Percentiles rank a stretch among this genome's conserved stretches.
Conservation (phyloP, 2,113 vertebrate species). For the Syrrhaptes paradoxus region DNA sequence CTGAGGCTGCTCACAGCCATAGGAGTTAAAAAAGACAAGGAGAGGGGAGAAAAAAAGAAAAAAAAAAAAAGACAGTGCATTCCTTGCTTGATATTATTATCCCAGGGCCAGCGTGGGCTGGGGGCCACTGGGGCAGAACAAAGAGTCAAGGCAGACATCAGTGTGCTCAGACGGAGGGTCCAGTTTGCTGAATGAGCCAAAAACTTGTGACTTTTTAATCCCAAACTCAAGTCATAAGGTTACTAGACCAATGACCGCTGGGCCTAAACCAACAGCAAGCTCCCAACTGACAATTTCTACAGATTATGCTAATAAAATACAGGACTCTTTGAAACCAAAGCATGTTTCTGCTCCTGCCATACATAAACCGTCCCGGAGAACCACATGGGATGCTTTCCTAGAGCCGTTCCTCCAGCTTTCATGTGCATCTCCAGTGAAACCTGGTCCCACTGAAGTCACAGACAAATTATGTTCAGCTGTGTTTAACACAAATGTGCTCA, state of each 20-base stretch:
- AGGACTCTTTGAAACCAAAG: neutral
- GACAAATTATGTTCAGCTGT: neutral
- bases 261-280: neutral
- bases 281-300: conserved; percentile 8
- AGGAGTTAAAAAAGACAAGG: conserved; percentile 25
- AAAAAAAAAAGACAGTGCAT: neutral
- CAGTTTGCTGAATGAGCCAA: neutral
- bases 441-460: neutral
- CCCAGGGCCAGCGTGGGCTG: neutral
- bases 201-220: conserved; percentile 51
- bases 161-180: conserved; percentile 3
- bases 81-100: conserved; percentile 55
- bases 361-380: neutral
- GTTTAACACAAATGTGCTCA: neutral
- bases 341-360: neutral
- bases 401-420: neutral
- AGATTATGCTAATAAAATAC: conserved; percentile 33
- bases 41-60: neutral
- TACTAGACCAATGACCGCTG: neutral
- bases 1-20: neutral
- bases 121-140: conserved; percentile 49
- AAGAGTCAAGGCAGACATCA: neutral
- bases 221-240: conserved; percentile 1
- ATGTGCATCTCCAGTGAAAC: neutral
- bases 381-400: neutral